Evolutionary conservation across 2,888 invertebrate species (phyloP).

Genomic region (Onthophagus sagittarius): DNA sequence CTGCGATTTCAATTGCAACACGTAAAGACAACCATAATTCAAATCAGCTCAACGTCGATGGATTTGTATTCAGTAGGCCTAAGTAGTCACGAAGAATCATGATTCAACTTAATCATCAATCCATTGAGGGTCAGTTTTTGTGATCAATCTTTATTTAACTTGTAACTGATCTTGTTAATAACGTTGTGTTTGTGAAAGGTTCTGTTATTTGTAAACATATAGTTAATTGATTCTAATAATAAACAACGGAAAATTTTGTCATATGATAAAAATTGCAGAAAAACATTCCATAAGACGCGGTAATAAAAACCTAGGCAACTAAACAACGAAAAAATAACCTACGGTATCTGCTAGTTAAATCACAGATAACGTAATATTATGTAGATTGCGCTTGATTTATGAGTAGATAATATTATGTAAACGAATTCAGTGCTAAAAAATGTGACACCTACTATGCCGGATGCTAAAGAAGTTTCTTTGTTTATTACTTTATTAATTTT

Average conservation of each 20-base stretch:
- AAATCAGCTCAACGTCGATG: no score
- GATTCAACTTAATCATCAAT: no score
- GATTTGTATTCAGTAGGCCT: no score
- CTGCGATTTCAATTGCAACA: no score
- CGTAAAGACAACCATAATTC: no score
- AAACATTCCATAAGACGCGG: neutral
- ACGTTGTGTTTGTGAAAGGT: neutral
- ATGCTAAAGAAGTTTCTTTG: neutral
- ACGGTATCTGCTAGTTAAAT: neutral
- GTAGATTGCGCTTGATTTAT: constrained; percentile 7
- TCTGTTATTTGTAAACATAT: neutral
- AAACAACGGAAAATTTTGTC: neutral
- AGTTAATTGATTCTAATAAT: neutral
- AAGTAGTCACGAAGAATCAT: no score
- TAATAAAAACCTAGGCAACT: neutral
- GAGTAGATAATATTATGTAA: constrained; percentile 5
- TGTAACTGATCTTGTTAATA: neutral
- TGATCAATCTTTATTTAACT: no score
- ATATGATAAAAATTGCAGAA: neutral
- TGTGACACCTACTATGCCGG: constrained; percentile 7
- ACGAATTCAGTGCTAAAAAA: constrained; percentile 7
- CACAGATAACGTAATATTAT: constrained; percentile 5
- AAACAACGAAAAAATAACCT: neutral
- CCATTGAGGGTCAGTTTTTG: no score
- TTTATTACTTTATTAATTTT: neutral